These are phyloP conservation scores for Meloidogyne exigua DNA, from an alignment of 1,140 invertebrate species.

Conservation along the genomic window DNA sequence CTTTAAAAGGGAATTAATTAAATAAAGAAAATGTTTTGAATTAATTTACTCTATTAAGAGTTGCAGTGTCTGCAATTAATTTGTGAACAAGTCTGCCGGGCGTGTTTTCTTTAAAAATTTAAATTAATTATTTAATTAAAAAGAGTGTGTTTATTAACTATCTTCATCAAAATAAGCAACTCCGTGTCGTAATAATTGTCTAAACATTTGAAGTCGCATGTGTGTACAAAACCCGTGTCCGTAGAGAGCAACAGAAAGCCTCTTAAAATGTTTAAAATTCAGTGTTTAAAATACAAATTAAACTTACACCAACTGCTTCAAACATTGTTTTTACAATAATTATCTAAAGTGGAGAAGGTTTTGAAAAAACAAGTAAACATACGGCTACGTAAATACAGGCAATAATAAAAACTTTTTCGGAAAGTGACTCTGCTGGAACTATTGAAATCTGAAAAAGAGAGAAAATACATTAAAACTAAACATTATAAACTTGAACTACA, in stretches of 20 bases:
- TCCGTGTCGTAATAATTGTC: slow-evolving; percentile 55
- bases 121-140: neutral
- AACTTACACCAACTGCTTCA: slow-evolving; percentile 52
- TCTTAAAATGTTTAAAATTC: slow-evolving; percentile 38
- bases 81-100: slow-evolving; percentile 56
- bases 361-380: neutral
- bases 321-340: slow-evolving; percentile 58
- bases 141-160: neutral
- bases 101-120: slow-evolving; percentile 36
- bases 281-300: neutral
- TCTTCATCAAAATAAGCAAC: slow-evolving; percentile 62
- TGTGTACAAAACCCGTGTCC: slow-evolving; percentile 57
- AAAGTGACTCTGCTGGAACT: slow-evolving; percentile 39
- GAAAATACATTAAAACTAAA: no score
- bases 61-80: slow-evolving; percentile 57
- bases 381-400: slow-evolving; percentile 49
- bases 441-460: slow-evolving; percentile 39
- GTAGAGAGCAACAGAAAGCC: slow-evolving; percentile 56
- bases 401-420: slow-evolving; percentile 47
- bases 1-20: slow-evolving; percentile 31
- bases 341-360: slow-evolving; percentile 1
- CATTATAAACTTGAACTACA: neutral
- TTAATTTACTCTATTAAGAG: slow-evolving; percentile 49
- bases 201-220: slow-evolving; percentile 57
- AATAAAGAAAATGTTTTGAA: neutral